Evolutionary conservation across 2,797 vertebrate species (phyloP).

Genomic region (Morelia viridis): DNA sequence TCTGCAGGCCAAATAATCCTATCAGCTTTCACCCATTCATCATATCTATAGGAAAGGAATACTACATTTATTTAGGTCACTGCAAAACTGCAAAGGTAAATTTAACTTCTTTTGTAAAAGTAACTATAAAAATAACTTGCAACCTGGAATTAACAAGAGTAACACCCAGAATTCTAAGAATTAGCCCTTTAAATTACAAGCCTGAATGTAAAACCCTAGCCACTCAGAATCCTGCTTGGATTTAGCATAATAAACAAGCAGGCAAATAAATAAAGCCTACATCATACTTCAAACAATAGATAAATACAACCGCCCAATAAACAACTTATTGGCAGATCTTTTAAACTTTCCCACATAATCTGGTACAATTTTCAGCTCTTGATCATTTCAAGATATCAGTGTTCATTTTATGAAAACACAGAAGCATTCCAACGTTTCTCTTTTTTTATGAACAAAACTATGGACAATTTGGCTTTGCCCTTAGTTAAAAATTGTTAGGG

Average conservation of each 20-base stretch:
- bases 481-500: not conserved
- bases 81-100: not conserved
- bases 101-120: not conserved
- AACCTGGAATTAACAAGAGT: not conserved
- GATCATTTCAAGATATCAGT: no score
- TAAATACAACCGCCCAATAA: not conserved
- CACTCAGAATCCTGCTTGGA: not conserved
- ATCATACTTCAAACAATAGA: not conserved
- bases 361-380: no score
- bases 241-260: not conserved
- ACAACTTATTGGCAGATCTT: not conserved
- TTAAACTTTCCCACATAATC: not conserved
- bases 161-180: not conserved
- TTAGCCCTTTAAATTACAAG: not conserved
- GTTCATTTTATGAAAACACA: no score
- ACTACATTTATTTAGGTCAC: not conserved
- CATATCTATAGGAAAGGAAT: slow-evolving; percentile 80
- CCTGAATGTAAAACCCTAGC: not conserved
- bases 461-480: not conserved
- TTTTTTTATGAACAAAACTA: not conserved
- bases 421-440: no score
- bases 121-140: not conserved
- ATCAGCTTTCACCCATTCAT: slow-evolving; percentile 99
- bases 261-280: not conserved
- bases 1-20: slow-evolving; percentile 96